Percentiles rank a stretch among this genome's conserved stretches.
phyloP scores from a whole-genome alignment of 2,113 vertebrate species.

The Syngnathus scovelli region DNA sequence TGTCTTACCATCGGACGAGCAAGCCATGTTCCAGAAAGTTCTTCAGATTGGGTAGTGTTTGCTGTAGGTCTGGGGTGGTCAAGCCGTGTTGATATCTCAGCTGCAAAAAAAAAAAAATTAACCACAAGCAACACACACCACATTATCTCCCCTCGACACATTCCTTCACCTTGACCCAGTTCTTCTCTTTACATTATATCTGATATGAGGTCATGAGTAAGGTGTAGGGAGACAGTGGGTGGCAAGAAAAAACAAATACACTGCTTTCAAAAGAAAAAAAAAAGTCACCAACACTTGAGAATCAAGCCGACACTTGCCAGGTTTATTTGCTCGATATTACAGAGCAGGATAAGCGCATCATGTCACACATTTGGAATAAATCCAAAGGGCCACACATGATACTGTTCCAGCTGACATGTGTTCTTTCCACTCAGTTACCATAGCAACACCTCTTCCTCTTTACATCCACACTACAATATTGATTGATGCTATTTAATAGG shows the following conservation, averaged over 20 bases:
- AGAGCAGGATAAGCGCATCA: constrained; percentile 60
- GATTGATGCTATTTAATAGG: constrained; percentile 2
- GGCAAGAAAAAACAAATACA: constrained; percentile 31
- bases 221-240: constrained; percentile 52
- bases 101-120: constrained; percentile 68
- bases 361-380: constrained; percentile 43
- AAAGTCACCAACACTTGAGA: constrained; percentile 30
- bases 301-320: constrained; percentile 31
- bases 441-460: constrained; percentile 20
- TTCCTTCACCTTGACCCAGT: constrained; percentile 54
- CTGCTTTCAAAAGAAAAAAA: constrained; percentile 5
- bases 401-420: constrained; percentile 52
- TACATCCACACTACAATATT: not conserved
- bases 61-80: constrained; percentile 91
- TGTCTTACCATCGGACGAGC: constrained; percentile 90
- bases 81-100: constrained; percentile 93
- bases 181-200: constrained; percentile 26
- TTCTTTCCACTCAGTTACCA: constrained; percentile 47
- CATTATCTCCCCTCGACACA: constrained; percentile 40
- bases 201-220: constrained; percentile 40
- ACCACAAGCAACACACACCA: constrained; percentile 31
- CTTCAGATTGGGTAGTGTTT: constrained; percentile 97
- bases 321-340: constrained; percentile 57
- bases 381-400: not conserved
- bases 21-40: constrained; percentile 93